phyloP scores from a whole-genome alignment of 1,140 invertebrate species.

The Trichonephila clavipes region DNA sequence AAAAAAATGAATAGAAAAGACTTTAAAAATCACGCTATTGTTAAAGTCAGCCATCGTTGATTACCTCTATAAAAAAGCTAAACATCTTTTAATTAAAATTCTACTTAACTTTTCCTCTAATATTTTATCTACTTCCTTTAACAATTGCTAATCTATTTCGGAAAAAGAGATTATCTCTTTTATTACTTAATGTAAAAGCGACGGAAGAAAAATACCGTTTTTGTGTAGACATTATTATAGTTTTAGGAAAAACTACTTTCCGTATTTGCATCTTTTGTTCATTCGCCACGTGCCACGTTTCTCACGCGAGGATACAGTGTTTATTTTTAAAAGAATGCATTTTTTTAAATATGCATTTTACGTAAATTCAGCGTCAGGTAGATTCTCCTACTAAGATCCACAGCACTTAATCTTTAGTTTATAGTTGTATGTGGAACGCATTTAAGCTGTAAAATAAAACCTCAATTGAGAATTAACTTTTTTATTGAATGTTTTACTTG shows the following conservation, averaged over 20 bases:
- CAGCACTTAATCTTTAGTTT: too few relatives aligned
- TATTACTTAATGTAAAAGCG: conserved; percentile 34
- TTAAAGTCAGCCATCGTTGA: conserved; percentile 51
- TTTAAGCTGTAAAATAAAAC: too few relatives aligned
- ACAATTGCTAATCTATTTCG: conserved; percentile 65
- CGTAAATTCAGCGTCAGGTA: too few relatives aligned
- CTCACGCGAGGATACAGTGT: conserved; percentile 28
- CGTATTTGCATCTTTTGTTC: conserved; percentile 64
- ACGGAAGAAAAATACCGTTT: conserved; percentile 25
- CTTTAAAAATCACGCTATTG: conserved; percentile 51
- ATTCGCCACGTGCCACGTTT: conserved; percentile 50
- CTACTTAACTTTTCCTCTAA: conserved; percentile 65
- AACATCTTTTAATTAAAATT: conserved; percentile 69
- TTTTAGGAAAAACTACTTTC: conserved; percentile 36
- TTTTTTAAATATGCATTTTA: background rate
- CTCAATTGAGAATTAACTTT: too few relatives aligned
- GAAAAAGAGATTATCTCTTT: conserved; percentile 44
- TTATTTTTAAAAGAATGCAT: background rate
- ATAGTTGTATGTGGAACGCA: too few relatives aligned
- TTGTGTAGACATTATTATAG: conserved; percentile 33
- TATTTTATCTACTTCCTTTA: conserved; percentile 66
- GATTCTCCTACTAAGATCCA: too few relatives aligned
- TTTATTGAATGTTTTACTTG: too few relatives aligned
- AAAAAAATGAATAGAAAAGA: conserved; percentile 13
- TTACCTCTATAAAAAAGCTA: conserved; percentile 47